Evolutionary conservation across 2,113 vertebrate genomes (phyloP).

Genomic region (Centropus unirufus): DNA sequence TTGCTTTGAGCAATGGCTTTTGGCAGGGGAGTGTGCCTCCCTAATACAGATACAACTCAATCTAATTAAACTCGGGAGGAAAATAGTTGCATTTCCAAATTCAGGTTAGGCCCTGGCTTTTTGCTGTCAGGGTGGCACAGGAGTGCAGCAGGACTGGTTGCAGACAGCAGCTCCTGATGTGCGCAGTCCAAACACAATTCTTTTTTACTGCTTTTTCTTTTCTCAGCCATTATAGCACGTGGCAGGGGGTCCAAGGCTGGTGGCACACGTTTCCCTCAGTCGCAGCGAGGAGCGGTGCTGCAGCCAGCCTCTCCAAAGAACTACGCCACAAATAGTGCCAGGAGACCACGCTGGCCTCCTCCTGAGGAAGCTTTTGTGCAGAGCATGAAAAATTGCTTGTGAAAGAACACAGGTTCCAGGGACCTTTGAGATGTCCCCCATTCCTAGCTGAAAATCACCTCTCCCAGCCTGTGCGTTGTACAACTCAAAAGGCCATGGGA

Average conservation of each 20-base stretch:
- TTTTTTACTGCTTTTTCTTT: neutral
- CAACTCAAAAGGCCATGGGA: neutral
- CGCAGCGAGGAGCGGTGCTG: fast-evolving
- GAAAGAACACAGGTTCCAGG: neutral
- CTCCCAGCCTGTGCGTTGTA: neutral
- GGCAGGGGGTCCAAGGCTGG: neutral
- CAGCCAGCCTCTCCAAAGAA: neutral
- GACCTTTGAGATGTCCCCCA: neutral
- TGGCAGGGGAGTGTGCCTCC: neutral
- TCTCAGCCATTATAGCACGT: neutral
- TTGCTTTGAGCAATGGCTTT: neutral
- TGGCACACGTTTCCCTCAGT: neutral
- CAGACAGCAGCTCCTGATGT: neutral
- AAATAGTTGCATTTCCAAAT: neutral
- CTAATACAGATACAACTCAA: neutral
- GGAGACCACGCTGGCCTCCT: neutral
- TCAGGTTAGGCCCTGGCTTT: neutral
- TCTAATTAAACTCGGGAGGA: neutral
- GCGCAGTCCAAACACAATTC: neutral
- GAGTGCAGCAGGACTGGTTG: neutral
- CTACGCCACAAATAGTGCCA: neutral
- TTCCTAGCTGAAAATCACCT: neutral
- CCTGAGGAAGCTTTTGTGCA: neutral
- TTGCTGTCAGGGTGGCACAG: neutral
- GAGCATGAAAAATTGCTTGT: neutral